Base-by-base conservation (phyloP, 35 echinoderm and acorn worm species). In the Lytechinus pictus region DNA sequence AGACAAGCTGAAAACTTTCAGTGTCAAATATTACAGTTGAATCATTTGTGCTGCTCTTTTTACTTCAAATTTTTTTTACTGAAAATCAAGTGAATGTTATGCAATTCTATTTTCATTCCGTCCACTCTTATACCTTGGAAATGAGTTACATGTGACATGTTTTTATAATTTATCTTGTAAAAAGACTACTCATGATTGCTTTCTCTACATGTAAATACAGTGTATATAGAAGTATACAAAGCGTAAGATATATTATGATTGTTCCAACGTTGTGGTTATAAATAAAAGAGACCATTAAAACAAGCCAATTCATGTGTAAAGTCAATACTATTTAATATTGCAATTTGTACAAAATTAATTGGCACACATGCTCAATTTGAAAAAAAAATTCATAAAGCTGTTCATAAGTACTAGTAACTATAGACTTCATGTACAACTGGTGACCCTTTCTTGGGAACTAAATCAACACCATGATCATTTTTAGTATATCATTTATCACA, bases 41-140 rank as follows among this genome's bases (percentile, higher is more conserved):
- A 44, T 44, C 33, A 44, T 44, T 44, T 44, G 33, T 44, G 33
- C 33, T 44, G 33, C 33, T 44, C 33, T 1, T 0, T 44, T 44
- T 44, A 1, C 33, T 44, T 44, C 33, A 44, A n/a, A 1, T 9
- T 57, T 57, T 57, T 57, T 9, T 57, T 57, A 57, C 55, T 57
- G 55, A 57, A 2, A 57, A 57, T 9, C 8, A 57, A 57, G 56
- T 2, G 56, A 58, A 58, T 58, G 56, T 58, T 79, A 79, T 79
- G 66, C 66, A 79, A 79, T 79, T 79, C 11, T n/a, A 79, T 79
- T 24, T 44, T 79, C 19, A 79, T 79, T 79, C 66, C 66, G n/a
- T 79, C 66, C 66, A 79, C 66, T 79, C 66, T 79, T 79, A n/a
- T 79, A 79, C 66, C 66, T 79, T 79, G 66, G 21, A 79, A 79